Percentiles rank a stretch among this genome's conserved stretches.
These are phyloP conservation scores for Venustoraphidia nigricollis DNA, from an alignment of 2,888 invertebrate species.

Conservation along the genomic window DNA sequence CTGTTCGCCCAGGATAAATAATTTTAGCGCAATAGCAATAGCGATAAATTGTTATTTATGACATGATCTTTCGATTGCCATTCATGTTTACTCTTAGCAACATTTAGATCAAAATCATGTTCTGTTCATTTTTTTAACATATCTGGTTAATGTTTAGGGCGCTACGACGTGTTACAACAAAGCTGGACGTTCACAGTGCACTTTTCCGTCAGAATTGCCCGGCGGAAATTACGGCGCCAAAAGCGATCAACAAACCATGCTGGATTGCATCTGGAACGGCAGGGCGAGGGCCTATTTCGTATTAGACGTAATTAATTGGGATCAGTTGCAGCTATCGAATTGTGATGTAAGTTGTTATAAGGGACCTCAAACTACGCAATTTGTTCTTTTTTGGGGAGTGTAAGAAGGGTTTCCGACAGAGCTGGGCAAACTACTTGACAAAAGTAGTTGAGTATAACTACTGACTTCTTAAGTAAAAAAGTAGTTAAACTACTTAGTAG, in stretches of 20 bases:
- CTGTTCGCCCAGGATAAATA: too few species aligned
- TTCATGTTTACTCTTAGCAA: too few species aligned
- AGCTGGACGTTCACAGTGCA: slow-evolving; percentile 38
- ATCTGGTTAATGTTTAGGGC: slow-evolving; percentile 35
- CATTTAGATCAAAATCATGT: background rate
- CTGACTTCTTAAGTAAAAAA: too few species aligned
- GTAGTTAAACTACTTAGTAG: too few species aligned
- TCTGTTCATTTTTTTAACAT: background rate
- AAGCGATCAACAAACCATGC: slow-evolving; percentile 39
- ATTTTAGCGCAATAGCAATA: too few species aligned
- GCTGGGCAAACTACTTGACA: too few species aligned
- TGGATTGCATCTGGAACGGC: slow-evolving; percentile 71
- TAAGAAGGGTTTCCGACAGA: too few species aligned
- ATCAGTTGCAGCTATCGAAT: slow-evolving; percentile 49
- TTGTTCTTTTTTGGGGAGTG: too few species aligned
- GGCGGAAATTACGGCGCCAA: slow-evolving; percentile 41
- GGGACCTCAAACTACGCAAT: too few species aligned
- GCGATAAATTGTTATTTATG: too few species aligned
- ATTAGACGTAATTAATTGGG: slow-evolving; percentile 75
- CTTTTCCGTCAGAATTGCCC: slow-evolving; percentile 51
- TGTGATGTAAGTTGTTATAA: slow-evolving; percentile 54
- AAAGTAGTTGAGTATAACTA: too few species aligned
- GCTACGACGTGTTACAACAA: slow-evolving; percentile 53
- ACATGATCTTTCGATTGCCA: too few species aligned
- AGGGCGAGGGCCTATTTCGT: slow-evolving; percentile 49